These are phyloP conservation scores for Malthinus flaveolus DNA, from an alignment of 2,888 invertebrate genomes.

Conservation along the genomic window DNA sequence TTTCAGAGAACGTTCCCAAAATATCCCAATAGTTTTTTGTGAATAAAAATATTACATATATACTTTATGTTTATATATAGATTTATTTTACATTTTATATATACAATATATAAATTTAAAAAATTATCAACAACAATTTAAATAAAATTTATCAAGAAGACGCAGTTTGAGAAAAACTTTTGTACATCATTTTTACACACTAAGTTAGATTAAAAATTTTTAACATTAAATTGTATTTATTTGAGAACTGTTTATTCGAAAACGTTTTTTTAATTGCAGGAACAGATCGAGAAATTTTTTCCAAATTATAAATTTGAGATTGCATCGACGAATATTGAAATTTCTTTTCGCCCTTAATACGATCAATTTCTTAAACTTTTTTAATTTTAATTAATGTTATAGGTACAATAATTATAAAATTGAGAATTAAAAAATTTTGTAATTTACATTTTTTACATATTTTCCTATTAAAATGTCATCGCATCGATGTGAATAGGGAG, in stretches of 20 bases:
- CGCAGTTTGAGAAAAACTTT: slow-evolving; percentile 3
- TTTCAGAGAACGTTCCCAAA: slow-evolving; percentile 19
- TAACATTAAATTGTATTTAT: slow-evolving; percentile 4
- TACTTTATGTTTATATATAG: slow-evolving; percentile 20
- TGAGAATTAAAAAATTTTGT: slow-evolving; percentile 16
- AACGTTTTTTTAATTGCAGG: neutral
- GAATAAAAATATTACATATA: slow-evolving; percentile 27
- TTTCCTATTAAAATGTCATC: neutral
- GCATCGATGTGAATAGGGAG: neutral
- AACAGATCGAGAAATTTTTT: neutral
- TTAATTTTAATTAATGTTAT: slow-evolving; percentile 3
- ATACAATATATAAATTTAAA: slow-evolving; percentile 24
- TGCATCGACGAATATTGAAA: slow-evolving; percentile 9
- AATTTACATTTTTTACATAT: slow-evolving; percentile 14
- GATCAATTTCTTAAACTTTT: slow-evolving; percentile 8
- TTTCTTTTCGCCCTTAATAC: slow-evolving; percentile 12
- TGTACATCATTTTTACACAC: neutral
- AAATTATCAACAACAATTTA: slow-evolving; percentile 24
- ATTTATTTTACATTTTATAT: slow-evolving; percentile 23
- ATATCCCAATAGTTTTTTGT: slow-evolving; percentile 19
- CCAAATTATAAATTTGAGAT: slow-evolving; percentile 19
- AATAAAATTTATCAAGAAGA: slow-evolving; percentile 16
- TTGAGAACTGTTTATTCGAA: neutral
- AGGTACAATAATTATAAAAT: slow-evolving; percentile 11
- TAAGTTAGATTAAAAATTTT: slow-evolving; percentile 2